A percentile compares a stretch with the other conserved stretches of the same genome.
Conservation (phyloP, 2,888 invertebrate genomes). For the Lordiphosa andalusiaca region DNA sequence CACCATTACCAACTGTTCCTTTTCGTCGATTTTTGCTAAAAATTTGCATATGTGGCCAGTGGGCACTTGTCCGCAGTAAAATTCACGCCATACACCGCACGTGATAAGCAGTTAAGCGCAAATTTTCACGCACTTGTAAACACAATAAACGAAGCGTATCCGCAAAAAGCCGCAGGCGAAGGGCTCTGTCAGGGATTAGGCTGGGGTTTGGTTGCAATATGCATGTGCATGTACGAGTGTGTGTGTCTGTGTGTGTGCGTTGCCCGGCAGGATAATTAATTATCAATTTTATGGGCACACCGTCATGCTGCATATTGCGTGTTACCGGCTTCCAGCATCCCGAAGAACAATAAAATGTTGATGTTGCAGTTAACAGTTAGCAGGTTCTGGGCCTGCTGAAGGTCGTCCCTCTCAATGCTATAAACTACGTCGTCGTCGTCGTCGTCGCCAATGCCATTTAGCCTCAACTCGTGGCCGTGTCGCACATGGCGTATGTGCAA, state of each 20-base stretch:
- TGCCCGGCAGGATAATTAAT: conserved; percentile 68
- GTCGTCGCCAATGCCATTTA: conserved; percentile 26
- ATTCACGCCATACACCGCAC: conserved; percentile 60
- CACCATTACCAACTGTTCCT: neutral
- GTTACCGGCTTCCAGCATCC: conserved; percentile 1
- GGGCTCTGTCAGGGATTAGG: conserved; percentile 12
- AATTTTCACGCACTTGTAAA: conserved; percentile 73
- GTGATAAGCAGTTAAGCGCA: conserved; percentile 73
- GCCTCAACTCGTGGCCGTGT: conserved; percentile 53
- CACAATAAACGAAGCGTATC: conserved; percentile 69
- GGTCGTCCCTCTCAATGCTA: conserved; percentile 67
- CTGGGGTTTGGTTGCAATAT: neutral
- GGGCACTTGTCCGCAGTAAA: conserved; percentile 49
- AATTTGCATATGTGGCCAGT: conserved; percentile 34
- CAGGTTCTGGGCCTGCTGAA: conserved; percentile 45
- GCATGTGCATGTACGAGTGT: neutral
- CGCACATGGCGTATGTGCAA: conserved; percentile 61
- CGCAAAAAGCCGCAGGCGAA: conserved; percentile 55
- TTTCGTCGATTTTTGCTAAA: conserved; percentile 13
- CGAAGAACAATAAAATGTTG: conserved; percentile 24
- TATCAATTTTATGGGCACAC: conserved; percentile 65
- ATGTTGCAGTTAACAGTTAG: conserved; percentile 36
- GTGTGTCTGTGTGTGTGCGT: conserved; percentile 2
- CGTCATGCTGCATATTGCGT: conserved; percentile 4
- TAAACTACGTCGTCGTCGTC: conserved; percentile 59